A percentile compares a stretch with the other conserved stretches of the same genome.
Evolutionary conservation across 1,140 invertebrate species (phyloP).

Genomic region (Sesamia nonagrioides): DNA sequence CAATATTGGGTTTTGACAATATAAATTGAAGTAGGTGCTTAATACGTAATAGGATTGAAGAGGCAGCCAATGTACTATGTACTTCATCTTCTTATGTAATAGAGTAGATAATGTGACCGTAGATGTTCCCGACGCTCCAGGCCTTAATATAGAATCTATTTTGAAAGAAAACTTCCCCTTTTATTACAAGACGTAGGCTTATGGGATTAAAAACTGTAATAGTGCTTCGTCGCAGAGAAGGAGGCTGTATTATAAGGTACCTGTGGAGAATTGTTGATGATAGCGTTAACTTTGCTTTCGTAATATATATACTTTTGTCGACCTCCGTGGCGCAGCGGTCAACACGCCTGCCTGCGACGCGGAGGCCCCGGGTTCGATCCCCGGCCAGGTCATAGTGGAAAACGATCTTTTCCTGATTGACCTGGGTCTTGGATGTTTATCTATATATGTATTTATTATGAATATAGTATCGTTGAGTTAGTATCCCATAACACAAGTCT

Average conservation of each 20-base stretch:
- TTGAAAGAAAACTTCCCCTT: constrained; percentile 7
- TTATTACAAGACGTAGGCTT: constrained; percentile 16
- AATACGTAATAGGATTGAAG: not conserved
- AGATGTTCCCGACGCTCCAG: not conserved
- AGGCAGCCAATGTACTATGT: not conserved
- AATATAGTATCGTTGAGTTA: too few relatives aligned
- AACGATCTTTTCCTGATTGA: too few relatives aligned
- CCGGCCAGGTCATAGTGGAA: too few relatives aligned
- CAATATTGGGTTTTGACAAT: not conserved
- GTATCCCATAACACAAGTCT: too few relatives aligned
- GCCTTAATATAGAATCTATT: constrained; percentile 7
- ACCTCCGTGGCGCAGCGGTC: too few relatives aligned
- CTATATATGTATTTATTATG: too few relatives aligned
- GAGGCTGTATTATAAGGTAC: not conserved
- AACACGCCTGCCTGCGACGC: too few relatives aligned
- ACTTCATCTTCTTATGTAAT: constrained; percentile 10
- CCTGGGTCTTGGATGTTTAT: too few relatives aligned
- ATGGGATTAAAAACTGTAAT: constrained; percentile 10
- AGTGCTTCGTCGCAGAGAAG: not conserved
- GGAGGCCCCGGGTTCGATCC: too few relatives aligned
- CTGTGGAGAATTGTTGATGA: not conserved
- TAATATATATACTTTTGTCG: too few relatives aligned
- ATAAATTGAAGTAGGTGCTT: not conserved
- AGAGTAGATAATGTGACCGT: not conserved
- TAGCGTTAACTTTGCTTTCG: not conserved